Base-by-base conservation (phyloP, 2,888 invertebrate species). In the Allophyes oxyacanthae region DNA sequence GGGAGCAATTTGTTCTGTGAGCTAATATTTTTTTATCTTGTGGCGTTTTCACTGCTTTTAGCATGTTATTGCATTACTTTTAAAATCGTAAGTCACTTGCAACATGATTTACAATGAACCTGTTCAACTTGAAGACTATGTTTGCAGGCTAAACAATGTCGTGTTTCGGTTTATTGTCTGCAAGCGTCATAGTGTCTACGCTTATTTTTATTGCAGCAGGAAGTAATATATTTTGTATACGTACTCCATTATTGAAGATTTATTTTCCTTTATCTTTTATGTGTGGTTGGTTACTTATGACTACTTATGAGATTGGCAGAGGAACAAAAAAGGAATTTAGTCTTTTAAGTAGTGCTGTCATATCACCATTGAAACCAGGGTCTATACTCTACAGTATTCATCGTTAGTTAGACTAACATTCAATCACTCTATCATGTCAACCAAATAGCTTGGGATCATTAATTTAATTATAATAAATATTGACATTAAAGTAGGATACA, bases 1-100 rank as follows among this genome's bases (percentile, higher is more conserved):
- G 28, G 30, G 33, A 40, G 37, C 36, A 0, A 26, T 52, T 54
- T 42, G 26, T 46, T 60, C 0, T 14, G 11, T 26, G 15, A 40
- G 13, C 14, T 20, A 36, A 20, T 38, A 13, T 2, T 43, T n/a
- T 15, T 14, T 28, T 45, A n/a, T 40, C 1, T 20, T 2, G 2
- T 28, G 37, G 6, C 10, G 20, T 30, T 20, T 11, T 32, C 15
- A 32, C 7, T 32, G 8, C 15, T 40, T n/a, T 0, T 6, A 7
- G 8, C 0, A 6, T 28, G 2, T 28, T 6, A 7, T 1, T n/a
- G 7, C 15, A 44, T 53, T n/a, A 13, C 0, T 11, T 30, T 52
- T 63, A 15, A 5, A 11, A 30, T 28, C 10, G 10, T 1, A 33
- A 32, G 2, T 25, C 2, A 14, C 6, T 34, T 20, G 6, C 14